Conservation (phyloP, 2,888 invertebrate genomes). For the Lordiphosa andalusiaca region DNA sequence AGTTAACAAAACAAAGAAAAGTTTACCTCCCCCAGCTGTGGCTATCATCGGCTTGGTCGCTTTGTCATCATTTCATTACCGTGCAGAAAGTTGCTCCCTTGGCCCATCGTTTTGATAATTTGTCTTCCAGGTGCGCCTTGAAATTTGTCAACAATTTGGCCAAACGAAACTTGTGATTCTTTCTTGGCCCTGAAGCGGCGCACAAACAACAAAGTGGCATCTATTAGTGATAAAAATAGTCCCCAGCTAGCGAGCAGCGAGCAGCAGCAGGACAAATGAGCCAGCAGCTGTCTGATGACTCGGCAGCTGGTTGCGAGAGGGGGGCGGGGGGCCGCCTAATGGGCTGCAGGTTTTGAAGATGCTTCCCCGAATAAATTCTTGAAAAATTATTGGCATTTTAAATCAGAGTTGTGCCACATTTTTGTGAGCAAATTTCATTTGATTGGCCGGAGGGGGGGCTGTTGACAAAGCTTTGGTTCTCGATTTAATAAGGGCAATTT, state of each 20-base stretch:
- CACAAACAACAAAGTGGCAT: constrained; percentile 58
- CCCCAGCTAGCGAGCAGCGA: constrained; percentile 9
- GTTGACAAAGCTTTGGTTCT: constrained; percentile 35
- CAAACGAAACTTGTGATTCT: constrained; percentile 61
- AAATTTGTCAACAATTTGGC: constrained; percentile 73
- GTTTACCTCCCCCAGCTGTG: constrained; percentile 24
- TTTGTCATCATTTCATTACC: constrained; percentile 72
- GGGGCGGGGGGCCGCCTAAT: constrained; percentile 30
- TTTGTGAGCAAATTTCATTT: constrained; percentile 43
- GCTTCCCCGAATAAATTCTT: constrained; percentile 11
- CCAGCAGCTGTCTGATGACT: constrained; percentile 60
- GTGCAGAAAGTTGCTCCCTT: constrained; percentile 50
- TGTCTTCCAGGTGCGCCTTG: constrained; percentile 71
- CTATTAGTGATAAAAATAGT: constrained; percentile 72
- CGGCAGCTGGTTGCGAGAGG: constrained; percentile 56
- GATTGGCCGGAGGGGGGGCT: constrained; percentile 29
- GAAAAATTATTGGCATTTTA: constrained; percentile 64
- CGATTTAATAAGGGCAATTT: constrained; percentile 48
- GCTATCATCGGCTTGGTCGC: constrained; percentile 56
- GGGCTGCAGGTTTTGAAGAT: constrained; percentile 17
- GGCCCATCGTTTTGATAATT: constrained; percentile 47
- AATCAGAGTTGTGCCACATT: constrained; percentile 32
- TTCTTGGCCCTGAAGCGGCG: constrained; percentile 22
- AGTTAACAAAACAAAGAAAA: constrained; percentile 57
- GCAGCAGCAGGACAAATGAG: constrained; percentile 52